phyloP scores from a whole-genome alignment of 2,797 vertebrate species.

The Limosa lapponica region DNA sequence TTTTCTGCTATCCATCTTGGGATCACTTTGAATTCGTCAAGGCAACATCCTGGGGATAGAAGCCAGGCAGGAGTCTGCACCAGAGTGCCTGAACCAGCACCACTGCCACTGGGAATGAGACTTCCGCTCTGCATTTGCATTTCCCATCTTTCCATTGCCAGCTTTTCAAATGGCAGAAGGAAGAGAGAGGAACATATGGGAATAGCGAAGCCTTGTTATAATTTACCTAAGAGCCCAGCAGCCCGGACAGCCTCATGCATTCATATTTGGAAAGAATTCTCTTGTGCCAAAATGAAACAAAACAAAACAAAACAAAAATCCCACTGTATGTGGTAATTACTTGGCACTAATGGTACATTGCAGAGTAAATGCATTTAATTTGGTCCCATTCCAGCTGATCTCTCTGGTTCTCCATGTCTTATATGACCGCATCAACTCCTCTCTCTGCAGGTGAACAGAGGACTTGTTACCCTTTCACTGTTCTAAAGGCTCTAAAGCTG shows the following conservation, averaged over 20 bases:
- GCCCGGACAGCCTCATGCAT: background rate
- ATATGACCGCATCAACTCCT: conserved; percentile 9
- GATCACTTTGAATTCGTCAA: background rate
- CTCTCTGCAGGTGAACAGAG: conserved; percentile 62
- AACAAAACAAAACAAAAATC: conserved; percentile 56
- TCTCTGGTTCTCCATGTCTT: conserved; percentile 47
- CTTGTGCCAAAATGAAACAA: conserved; percentile 61
- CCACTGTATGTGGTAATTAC: conserved; percentile 64
- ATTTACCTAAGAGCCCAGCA: conserved; percentile 53
- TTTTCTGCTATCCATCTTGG: background rate
- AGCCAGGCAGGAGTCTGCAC: background rate
- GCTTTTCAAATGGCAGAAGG: conserved; percentile 17
- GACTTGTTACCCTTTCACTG: conserved; percentile 56
- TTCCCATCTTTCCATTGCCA: background rate
- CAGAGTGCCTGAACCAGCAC: background rate
- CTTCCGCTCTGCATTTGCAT: conserved; percentile 6
- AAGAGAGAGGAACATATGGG: conserved; percentile 27
- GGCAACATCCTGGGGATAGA: background rate
- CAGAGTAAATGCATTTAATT: conserved; percentile 68
- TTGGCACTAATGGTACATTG: conserved; percentile 69
- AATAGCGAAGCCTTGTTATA: conserved; percentile 31
- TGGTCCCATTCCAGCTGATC: conserved; percentile 66
- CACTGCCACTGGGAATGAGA: background rate
- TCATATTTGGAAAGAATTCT: conserved; percentile 58
- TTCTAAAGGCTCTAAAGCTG: conserved; percentile 53